Conservation (phyloP, 2,113 vertebrate species). For the Xenopus laevis region DNA sequence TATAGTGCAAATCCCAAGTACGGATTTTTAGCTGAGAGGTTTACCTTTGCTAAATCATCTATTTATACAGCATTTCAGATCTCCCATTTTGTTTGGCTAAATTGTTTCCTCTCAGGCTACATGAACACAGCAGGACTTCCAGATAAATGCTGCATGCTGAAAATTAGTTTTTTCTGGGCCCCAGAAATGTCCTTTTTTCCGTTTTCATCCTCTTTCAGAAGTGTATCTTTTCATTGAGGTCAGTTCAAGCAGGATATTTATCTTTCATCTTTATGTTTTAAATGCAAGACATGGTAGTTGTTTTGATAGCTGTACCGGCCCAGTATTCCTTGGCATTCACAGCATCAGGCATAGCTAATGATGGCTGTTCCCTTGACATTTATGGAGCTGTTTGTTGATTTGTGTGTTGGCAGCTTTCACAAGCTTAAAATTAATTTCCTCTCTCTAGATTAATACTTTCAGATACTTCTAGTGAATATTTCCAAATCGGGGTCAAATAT, state of each 20-base stretch:
- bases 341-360: slow-evolving; percentile 49
- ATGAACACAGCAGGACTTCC: slow-evolving; percentile 30
- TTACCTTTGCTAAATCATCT: slow-evolving; percentile 34
- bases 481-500: slow-evolving; percentile 11
- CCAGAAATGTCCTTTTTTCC: neutral
- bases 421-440: slow-evolving; percentile 42
- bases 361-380: slow-evolving; percentile 45
- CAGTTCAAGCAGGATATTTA: neutral
- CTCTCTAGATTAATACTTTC: slow-evolving; percentile 39
- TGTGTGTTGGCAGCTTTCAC: slow-evolving; percentile 44
- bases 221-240: slow-evolving; percentile 15
- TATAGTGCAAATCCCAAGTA: slow-evolving; percentile 25
- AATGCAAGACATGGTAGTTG: slow-evolving; percentile 27
- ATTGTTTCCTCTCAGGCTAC: slow-evolving; percentile 32
- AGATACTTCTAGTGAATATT: slow-evolving; percentile 7
- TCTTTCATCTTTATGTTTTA: slow-evolving; percentile 34
- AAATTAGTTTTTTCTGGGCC: slow-evolving; percentile 20
- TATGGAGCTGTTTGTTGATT: slow-evolving; percentile 49
- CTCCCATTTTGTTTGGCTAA: neutral
- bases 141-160: slow-evolving; percentile 30
- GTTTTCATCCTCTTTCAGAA: slow-evolving; percentile 1
- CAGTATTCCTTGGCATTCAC: slow-evolving; percentile 51
- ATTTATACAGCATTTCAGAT: slow-evolving; percentile 15
- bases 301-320: slow-evolving; percentile 30
- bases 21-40: slow-evolving; percentile 2